These are phyloP conservation scores for Mastomys natalensis DNA, from an alignment of 2,113 vertebrate species.

Conservation along the genomic window DNA sequence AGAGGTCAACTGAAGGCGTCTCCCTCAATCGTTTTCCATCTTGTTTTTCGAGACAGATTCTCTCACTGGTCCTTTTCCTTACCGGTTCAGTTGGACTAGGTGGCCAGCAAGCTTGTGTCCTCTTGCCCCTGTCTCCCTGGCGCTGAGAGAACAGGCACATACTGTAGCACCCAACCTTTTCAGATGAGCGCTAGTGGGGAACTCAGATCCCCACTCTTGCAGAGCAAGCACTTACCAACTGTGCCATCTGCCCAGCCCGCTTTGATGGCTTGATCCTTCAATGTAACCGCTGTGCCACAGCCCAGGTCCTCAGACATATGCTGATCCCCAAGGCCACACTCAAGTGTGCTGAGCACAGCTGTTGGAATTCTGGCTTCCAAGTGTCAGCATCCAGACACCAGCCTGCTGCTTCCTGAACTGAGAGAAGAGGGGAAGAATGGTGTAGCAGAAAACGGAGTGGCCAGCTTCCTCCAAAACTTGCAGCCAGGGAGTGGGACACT, in stretches of 20 bases:
- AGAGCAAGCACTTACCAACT: neutral
- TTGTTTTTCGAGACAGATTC: neutral
- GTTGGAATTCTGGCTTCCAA: neutral
- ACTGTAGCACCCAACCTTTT: too few relatives aligned
- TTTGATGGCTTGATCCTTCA: too few relatives aligned
- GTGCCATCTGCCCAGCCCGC: neutral
- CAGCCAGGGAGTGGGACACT: neutral
- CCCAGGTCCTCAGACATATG: neutral
- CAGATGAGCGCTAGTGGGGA: neutral
- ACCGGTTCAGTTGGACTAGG: too few relatives aligned
- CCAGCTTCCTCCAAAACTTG: neutral
- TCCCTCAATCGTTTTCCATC: neutral
- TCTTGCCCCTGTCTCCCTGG: neutral
- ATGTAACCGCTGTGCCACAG: accelerated
- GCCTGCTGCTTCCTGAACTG: neutral
- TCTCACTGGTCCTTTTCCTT: neutral
- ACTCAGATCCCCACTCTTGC: too few relatives aligned
- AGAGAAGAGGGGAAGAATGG: neutral
- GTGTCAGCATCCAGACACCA: neutral
- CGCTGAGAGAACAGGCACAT: neutral
- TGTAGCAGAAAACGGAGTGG: too few relatives aligned
- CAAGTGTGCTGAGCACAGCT: neutral
- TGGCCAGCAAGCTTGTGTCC: neutral
- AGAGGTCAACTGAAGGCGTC: neutral
- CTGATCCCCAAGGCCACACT: neutral